Evolutionary conservation across 1,140 invertebrate genomes (phyloP).

Genomic region (Vollenhovia emeryi): DNA sequence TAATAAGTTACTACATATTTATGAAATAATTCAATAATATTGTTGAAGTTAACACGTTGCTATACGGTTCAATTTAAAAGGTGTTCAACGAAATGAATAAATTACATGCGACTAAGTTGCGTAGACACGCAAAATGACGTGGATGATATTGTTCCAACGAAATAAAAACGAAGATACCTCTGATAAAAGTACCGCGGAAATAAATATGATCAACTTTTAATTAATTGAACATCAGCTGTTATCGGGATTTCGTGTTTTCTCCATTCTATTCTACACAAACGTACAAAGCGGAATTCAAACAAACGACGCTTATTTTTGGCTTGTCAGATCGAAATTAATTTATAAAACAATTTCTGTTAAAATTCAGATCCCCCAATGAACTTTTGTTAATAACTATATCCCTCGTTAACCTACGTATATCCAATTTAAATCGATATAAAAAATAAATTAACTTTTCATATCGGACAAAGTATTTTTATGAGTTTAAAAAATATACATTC

Average conservation of each 20-base stretch:
- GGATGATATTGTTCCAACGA: conserved; percentile 1
- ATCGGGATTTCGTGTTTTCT: conserved; percentile 12
- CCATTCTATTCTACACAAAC: background rate
- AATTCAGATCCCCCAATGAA: background rate
- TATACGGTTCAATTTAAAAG: background rate
- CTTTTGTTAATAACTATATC: background rate
- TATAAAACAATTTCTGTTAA: conserved; percentile 24
- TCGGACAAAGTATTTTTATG: background rate
- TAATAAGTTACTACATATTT: background rate
- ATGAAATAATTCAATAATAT: background rate
- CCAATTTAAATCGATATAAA: background rate
- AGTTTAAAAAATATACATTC: background rate
- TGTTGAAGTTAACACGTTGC: background rate
- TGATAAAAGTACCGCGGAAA: conserved; percentile 1
- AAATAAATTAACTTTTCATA: background rate
- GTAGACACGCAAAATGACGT: background rate
- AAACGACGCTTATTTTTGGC: conserved; percentile 17
- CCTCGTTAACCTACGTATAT: background rate
- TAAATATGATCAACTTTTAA: conserved; percentile 22
- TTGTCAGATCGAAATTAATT: conserved; percentile 12
- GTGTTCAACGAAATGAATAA: background rate
- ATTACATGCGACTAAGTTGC: background rate
- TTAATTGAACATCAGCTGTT: conserved; percentile 13
- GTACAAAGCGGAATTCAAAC: background rate
- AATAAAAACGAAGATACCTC: background rate